These are phyloP conservation scores for Eleutherodactylus coqui DNA, from an alignment of 2,797 vertebrate species.

Conservation along the genomic window DNA sequence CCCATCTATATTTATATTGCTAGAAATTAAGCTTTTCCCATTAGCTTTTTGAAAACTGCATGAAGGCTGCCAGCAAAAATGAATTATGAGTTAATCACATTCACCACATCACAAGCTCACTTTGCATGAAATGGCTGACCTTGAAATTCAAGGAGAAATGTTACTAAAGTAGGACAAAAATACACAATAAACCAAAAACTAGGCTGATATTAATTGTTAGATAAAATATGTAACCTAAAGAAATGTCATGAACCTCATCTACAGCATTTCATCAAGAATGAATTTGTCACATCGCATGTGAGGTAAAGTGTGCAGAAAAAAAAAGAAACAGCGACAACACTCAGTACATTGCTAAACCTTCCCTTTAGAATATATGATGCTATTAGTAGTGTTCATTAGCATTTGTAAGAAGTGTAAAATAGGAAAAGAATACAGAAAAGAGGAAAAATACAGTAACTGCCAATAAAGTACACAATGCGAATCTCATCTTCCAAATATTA, in stretches of 20 bases:
- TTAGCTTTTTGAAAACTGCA: slow-evolving; percentile 60
- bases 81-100: slow-evolving; percentile 64
- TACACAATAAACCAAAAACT: slow-evolving; percentile 26
- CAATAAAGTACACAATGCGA: too few relatives aligned
- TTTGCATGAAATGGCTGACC: slow-evolving; percentile 60
- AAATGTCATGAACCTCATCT: not conserved
- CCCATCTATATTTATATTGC: slow-evolving; percentile 60
- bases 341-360: not conserved
- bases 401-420: not conserved
- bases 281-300: not conserved
- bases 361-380: not conserved
- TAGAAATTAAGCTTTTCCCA: slow-evolving; percentile 54
- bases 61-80: slow-evolving; percentile 63
- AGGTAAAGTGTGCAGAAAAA: not conserved
- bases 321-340: not conserved
- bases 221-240: not conserved
- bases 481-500: not conserved
- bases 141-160: slow-evolving; percentile 59
- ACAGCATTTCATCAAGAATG: not conserved
- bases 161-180: slow-evolving; percentile 27
- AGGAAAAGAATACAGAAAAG: not conserved
- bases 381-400: not conserved
- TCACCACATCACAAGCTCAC: slow-evolving; percentile 62
- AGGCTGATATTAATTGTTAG: not conserved
- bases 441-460: not conserved